Conservation (phyloP, 2,113 vertebrate species). For the Calidris pugnax region DNA sequence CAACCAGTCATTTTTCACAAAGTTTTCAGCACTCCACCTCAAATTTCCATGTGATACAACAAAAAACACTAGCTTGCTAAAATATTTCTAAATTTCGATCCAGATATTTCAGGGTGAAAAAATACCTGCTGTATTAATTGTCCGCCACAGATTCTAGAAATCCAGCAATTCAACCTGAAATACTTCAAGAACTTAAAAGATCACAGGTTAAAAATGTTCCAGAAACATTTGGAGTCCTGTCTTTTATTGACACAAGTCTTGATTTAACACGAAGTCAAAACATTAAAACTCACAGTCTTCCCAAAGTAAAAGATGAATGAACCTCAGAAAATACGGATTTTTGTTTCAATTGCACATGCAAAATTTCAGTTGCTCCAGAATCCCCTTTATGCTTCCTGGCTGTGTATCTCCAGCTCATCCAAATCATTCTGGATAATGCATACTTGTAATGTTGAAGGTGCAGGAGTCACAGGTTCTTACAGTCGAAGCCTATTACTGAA, state of each 20-base stretch:
- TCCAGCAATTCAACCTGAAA: not conserved
- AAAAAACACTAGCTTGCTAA: not conserved
- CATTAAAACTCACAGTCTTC: not conserved
- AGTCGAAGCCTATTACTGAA: not conserved
- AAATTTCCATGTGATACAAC: not conserved
- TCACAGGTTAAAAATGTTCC: not conserved
- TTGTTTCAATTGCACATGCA: not conserved
- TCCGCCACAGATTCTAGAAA: not conserved
- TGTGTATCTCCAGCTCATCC: not conserved
- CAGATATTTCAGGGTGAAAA: not conserved
- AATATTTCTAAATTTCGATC: not conserved
- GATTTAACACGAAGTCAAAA: not conserved
- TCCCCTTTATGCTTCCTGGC: not conserved
- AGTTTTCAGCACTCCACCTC: not conserved
- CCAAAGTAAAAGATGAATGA: not conserved
- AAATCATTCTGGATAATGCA: not conserved
- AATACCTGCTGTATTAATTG: not conserved
- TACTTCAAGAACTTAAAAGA: not conserved
- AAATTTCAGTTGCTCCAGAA: not conserved
- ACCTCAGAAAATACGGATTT: not conserved
- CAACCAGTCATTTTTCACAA: not conserved
- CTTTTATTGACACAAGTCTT: not conserved
- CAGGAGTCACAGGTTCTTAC: not conserved
- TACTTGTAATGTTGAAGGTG: rapidly evolving
- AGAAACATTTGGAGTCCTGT: not conserved